These are phyloP conservation scores for Climacteris rufus DNA, from an alignment of 2,113 vertebrate genomes.

Conservation along the genomic window DNA sequence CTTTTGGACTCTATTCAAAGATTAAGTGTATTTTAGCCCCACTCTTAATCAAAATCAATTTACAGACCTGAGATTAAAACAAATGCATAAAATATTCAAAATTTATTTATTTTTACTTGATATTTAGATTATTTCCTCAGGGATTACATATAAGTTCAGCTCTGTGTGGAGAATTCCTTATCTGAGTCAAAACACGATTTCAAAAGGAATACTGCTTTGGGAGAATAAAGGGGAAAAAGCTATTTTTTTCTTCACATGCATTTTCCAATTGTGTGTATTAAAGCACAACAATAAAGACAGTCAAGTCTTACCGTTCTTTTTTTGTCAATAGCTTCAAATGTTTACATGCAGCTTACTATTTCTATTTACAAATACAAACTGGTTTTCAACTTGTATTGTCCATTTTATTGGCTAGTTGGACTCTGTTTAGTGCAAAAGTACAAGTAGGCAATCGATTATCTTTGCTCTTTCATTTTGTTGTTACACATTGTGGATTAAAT, in stretches of 20 bases:
- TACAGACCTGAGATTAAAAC: neutral
- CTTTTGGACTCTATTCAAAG: neutral
- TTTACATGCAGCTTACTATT: neutral
- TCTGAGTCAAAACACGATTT: slow-evolving; percentile 37
- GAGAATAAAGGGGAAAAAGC: neutral
- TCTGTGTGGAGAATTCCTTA: neutral
- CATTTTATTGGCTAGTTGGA: neutral
- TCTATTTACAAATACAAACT: neutral
- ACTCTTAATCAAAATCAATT: neutral
- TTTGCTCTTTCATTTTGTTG: neutral
- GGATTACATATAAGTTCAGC: neutral
- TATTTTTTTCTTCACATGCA: neutral
- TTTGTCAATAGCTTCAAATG: neutral
- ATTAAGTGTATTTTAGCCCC: neutral
- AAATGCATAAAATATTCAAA: neutral
- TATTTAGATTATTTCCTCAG: neutral
- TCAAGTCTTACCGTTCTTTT: neutral
- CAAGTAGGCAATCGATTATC: neutral
- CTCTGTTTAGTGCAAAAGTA: neutral
- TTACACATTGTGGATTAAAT: neutral
- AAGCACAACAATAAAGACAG: neutral
- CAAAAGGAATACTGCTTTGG: neutral
- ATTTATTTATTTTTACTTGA: neutral
- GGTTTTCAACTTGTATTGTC: neutral
- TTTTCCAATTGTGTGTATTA: neutral